These are phyloP conservation scores for Rhamnusium bicolor DNA, from an alignment of 2,888 invertebrate genomes.

Conservation along the genomic window DNA sequence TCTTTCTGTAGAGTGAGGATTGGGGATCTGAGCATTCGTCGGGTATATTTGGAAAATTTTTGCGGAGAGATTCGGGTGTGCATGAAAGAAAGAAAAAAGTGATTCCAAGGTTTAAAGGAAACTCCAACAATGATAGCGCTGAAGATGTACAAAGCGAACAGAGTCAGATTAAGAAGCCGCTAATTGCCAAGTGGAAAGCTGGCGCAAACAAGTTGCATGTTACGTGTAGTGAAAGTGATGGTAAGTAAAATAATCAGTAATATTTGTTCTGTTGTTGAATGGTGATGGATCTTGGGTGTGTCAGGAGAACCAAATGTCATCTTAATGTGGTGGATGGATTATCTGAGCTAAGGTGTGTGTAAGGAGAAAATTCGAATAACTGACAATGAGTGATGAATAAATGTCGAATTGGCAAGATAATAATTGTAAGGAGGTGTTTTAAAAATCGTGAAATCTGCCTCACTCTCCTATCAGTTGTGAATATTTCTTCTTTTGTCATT, in stretches of 20 bases:
- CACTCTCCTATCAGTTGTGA: too few relatives aligned
- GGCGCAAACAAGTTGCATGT: conserved; percentile 75
- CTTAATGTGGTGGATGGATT: too few relatives aligned
- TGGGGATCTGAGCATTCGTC: conserved; percentile 83
- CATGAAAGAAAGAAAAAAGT: conserved; percentile 67
- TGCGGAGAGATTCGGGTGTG: conserved; percentile 76
- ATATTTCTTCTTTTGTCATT: too few relatives aligned
- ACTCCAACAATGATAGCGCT: conserved; percentile 46
- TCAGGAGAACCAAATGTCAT: too few relatives aligned
- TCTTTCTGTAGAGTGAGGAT: conserved; percentile 76
- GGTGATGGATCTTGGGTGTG: too few relatives aligned
- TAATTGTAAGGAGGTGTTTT: too few relatives aligned
- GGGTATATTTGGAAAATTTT: conserved; percentile 78
- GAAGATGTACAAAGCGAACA: conserved; percentile 52
- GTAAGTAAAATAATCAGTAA: conserved; percentile 67
- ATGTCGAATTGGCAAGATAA: too few relatives aligned
- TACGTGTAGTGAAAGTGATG: conserved; percentile 78
- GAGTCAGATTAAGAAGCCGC: conserved; percentile 71
- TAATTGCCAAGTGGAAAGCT: conserved; percentile 81
- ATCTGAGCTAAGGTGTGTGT: too few relatives aligned
- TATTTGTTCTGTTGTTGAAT: too few relatives aligned
- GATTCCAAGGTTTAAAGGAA: conserved; percentile 57
- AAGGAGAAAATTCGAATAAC: too few relatives aligned
- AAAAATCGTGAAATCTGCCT: too few relatives aligned
- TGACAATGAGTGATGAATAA: too few relatives aligned